phyloP scores from a whole-genome alignment of 2,797 vertebrate species.

The Apodemus agrarius region DNA sequence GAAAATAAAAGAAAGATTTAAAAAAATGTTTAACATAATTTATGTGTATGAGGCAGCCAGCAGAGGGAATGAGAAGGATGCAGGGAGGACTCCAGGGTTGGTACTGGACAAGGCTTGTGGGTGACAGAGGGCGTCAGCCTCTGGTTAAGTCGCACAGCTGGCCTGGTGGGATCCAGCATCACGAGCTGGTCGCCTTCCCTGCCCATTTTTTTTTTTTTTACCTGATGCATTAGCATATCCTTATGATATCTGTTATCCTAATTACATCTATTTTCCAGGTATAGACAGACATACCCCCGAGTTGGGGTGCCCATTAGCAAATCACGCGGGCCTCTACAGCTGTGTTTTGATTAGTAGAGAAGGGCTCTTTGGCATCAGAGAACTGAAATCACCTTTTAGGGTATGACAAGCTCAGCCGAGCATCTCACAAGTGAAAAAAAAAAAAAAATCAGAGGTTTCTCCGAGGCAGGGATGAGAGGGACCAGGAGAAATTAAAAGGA shows the following conservation, averaged over 20 bases:
- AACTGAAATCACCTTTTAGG: conserved; percentile 87
- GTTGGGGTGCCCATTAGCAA: conserved; percentile 86
- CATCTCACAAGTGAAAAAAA: conserved; percentile 83
- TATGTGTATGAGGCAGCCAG: neutral
- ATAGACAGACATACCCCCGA: conserved; percentile 85
- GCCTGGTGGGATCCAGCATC: conserved; percentile 77
- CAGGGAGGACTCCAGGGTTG: neutral
- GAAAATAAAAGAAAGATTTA: too few species aligned
- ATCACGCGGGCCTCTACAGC: conserved; percentile 85
- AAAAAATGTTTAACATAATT: neutral
- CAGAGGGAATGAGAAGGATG: neutral
- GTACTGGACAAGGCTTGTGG: neutral
- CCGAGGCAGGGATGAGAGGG: conserved; percentile 76
- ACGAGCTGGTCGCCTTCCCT: conserved; percentile 65
- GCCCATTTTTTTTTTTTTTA: conserved; percentile 79
- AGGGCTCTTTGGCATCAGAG: conserved; percentile 86
- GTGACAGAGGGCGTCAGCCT: neutral
- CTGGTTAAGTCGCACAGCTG: conserved; percentile 47
- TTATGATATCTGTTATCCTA: conserved; percentile 89
- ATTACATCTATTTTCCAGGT: conserved; percentile 90
- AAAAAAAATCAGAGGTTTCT: conserved; percentile 83
- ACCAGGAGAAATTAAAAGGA: conserved; percentile 84
- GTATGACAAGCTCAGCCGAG: conserved; percentile 86
- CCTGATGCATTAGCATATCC: conserved; percentile 84
- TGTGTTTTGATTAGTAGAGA: conserved; percentile 90